These are phyloP conservation scores for Patagioenas fasciata DNA, from an alignment of 2,113 vertebrate genomes.

Conservation along the genomic window DNA sequence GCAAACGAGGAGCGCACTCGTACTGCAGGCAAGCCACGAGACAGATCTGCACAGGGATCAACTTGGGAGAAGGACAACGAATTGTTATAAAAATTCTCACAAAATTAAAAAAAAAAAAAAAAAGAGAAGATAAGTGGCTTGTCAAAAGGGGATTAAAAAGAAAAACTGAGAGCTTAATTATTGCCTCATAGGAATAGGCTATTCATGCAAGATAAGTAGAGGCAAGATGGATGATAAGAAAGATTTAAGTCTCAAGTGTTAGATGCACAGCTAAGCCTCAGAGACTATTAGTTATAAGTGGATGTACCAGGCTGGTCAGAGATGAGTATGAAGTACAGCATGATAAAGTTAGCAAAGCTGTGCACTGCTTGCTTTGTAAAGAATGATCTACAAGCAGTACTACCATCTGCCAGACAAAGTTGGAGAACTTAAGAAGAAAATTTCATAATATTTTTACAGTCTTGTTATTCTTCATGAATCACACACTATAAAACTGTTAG, in stretches of 20 bases:
- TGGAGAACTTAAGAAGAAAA: background rate
- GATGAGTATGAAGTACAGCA: background rate
- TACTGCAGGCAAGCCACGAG: background rate
- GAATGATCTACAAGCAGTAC: constrained; percentile 11
- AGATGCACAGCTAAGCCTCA: background rate
- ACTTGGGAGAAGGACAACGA: background rate
- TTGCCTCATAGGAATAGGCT: background rate
- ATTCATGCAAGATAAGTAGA: background rate
- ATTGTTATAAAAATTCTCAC: background rate
- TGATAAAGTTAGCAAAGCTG: background rate
- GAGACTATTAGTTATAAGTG: background rate
- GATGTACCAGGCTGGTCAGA: background rate
- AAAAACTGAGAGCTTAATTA: constrained; percentile 7
- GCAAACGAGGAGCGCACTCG: background rate
- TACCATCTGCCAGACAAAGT: background rate
- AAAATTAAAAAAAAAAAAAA: background rate
- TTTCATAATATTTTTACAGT: background rate
- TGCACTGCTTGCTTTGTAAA: background rate
- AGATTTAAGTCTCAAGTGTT: background rate
- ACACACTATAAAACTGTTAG: background rate
- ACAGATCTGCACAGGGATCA: background rate
- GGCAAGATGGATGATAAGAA: background rate
- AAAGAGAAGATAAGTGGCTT: background rate
- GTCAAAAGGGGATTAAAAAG: background rate
- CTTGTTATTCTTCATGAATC: background rate